These are phyloP conservation scores for Acanthaster planci DNA, from an alignment of 35 echinoderm and acorn worm species.

Conservation along the genomic window DNA sequence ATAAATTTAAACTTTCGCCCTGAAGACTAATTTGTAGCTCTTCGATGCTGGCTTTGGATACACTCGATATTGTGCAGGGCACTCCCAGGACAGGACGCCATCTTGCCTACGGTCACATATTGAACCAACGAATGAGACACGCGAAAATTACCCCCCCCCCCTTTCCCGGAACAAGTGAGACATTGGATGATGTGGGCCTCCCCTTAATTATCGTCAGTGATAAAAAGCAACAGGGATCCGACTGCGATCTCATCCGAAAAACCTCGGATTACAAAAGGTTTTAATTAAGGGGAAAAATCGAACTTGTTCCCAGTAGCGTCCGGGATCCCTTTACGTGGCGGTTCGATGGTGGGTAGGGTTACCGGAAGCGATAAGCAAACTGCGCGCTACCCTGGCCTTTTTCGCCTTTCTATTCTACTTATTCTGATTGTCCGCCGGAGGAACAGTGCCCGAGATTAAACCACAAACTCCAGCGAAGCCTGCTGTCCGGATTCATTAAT, in stretches of 20 bases:
- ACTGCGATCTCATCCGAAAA: slow-evolving; percentile 3
- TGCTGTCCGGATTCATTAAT: no score
- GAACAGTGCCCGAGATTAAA: not conserved
- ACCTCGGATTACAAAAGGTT: slow-evolving; percentile 20
- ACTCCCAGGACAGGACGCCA: no score
- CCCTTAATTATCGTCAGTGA: slow-evolving; percentile 23
- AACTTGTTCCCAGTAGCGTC: slow-evolving; percentile 20
- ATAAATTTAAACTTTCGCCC: no score
- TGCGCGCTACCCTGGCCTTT: not conserved
- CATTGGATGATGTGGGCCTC: not conserved
- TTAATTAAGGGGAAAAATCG: slow-evolving; percentile 23
- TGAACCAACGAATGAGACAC: no score
- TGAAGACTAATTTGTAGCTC: no score
- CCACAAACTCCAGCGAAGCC: not conserved
- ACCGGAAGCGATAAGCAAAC: slow-evolving; percentile 16
- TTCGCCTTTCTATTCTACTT: not conserved
- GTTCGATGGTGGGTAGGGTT: slow-evolving; percentile 21
- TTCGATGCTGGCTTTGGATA: no score
- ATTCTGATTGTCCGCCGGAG: not conserved
- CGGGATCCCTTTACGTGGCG: slow-evolving; percentile 1
- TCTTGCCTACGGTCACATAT: no score
- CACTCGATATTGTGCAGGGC: no score
- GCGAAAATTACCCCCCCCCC: not conserved
- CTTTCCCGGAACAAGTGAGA: slow-evolving; percentile 7
- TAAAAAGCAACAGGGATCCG: not conserved